phyloP scores from a whole-genome alignment of 1,140 invertebrate species.

The Drosophila baimaii region DNA sequence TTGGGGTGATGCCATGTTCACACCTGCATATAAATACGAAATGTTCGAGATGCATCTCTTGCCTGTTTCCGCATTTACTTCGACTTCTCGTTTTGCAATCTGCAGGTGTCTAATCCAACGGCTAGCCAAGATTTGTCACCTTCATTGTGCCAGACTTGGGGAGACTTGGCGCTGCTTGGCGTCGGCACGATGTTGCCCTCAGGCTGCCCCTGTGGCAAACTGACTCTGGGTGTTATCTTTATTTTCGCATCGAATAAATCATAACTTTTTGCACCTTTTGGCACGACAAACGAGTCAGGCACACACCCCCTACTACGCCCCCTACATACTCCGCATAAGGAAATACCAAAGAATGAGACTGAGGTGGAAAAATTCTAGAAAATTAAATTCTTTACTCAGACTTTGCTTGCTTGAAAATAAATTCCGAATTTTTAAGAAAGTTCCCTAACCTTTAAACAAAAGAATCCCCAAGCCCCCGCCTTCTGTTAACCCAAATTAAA shows the following conservation, averaged over 20 bases:
- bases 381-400: background rate
- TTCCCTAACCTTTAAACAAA: background rate
- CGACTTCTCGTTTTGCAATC: slow-evolving; percentile 26
- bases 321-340: background rate
- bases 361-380: background rate
- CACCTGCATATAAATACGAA: slow-evolving; percentile 1
- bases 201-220: slow-evolving; percentile 10
- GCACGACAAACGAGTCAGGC: slow-evolving; percentile 28
- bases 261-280: slow-evolving; percentile 50
- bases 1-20: slow-evolving; percentile 7
- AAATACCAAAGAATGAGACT: background rate
- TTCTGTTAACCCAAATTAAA: slow-evolving; percentile 34
- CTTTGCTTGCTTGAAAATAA: background rate
- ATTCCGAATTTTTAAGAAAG: background rate
- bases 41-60: slow-evolving; percentile 33
- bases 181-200: slow-evolving; percentile 42
- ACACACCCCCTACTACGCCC: slow-evolving; percentile 12
- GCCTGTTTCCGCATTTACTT: slow-evolving; percentile 31
- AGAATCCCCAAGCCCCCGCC: background rate
- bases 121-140: slow-evolving; percentile 50
- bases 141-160: slow-evolving; percentile 33
- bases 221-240: slow-evolving; percentile 39
- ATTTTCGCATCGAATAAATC: slow-evolving; percentile 50
- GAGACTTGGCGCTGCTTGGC: slow-evolving; percentile 23
- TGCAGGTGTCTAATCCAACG: slow-evolving; percentile 50